These are phyloP conservation scores for Apomyelois bistriatella DNA, from an alignment of 2,888 invertebrate species.

Conservation along the genomic window DNA sequence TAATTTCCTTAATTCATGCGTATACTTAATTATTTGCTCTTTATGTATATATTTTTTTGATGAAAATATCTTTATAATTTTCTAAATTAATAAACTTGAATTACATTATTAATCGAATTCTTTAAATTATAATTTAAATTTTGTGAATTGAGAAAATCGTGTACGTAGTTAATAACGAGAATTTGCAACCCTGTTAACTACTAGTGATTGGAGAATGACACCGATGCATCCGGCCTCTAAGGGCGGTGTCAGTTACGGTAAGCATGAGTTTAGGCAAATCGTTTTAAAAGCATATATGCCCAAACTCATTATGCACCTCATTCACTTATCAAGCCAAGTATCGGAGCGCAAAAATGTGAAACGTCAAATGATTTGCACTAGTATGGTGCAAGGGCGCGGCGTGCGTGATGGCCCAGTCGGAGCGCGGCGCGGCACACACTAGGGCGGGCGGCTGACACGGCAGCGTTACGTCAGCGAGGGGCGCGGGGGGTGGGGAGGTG, in stretches of 20 bases:
- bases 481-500: slow-evolving; percentile 39
- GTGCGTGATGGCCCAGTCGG: slow-evolving; percentile 60
- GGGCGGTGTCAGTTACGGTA: slow-evolving; percentile 54
- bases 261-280: slow-evolving; percentile 28
- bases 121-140: too few relatives aligned
- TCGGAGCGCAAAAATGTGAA: slow-evolving; percentile 58
- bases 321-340: slow-evolving; percentile 61
- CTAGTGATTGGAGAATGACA: slow-evolving; percentile 66
- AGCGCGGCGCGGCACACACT: slow-evolving; percentile 76
- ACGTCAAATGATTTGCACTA: slow-evolving; percentile 74
- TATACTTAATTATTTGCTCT: neutral
- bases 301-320: slow-evolving; percentile 60
- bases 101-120: too few relatives aligned
- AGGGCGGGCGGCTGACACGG: slow-evolving; percentile 72
- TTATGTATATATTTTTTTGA: too few relatives aligned
- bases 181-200: slow-evolving; percentile 56
- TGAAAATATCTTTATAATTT: too few relatives aligned
- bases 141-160: neutral
- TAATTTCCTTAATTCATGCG: too few relatives aligned
- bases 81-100: too few relatives aligned
- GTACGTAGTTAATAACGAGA: slow-evolving; percentile 37
- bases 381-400: slow-evolving; percentile 58
- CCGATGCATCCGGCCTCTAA: slow-evolving; percentile 61
- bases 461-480: slow-evolving; percentile 77
- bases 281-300: slow-evolving; percentile 39